Percentiles rank a stretch among this genome's conserved stretches.
Conservation (phyloP, 2,797 vertebrate species). For the Dallia pectoralis region DNA sequence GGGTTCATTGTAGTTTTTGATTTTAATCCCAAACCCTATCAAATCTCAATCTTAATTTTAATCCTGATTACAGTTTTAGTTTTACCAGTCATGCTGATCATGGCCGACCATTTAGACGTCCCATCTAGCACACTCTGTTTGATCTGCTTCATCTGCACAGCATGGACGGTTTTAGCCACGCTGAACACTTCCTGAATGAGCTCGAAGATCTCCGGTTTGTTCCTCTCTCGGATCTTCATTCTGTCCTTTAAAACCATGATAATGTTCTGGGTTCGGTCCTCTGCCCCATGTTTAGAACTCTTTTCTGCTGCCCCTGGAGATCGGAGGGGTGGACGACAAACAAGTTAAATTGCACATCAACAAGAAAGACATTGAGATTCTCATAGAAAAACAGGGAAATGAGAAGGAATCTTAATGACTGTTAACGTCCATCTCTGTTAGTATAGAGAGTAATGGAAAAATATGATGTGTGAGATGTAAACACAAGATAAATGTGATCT, state of each 20-base stretch:
- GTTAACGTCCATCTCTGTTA: background rate
- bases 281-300: slow-evolving; percentile 94
- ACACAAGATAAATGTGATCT: background rate
- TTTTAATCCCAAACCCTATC: background rate
- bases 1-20: background rate
- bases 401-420: slow-evolving; percentile 20
- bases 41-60: background rate
- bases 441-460: background rate
- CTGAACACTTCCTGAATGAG: slow-evolving; percentile 94
- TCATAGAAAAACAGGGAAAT: slow-evolving; percentile 42
- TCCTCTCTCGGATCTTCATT: slow-evolving; percentile 98
- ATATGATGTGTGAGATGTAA: background rate
- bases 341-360: background rate
- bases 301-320: slow-evolving; percentile 91
- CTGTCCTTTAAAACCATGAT: slow-evolving; percentile 98
- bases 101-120: slow-evolving; percentile 97
- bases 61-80: background rate
- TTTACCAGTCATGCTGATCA: slow-evolving; percentile 96
- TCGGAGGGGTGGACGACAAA: background rate
- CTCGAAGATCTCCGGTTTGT: slow-evolving; percentile 98
- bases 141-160: slow-evolving; percentile 92
- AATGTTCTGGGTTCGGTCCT: slow-evolving; percentile 96
- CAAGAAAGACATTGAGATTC: slow-evolving; percentile 47
- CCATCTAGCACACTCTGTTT: slow-evolving; percentile 97
- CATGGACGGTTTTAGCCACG: slow-evolving; percentile 83